Evolutionary conservation across 2,888 invertebrate species (phyloP).

Genomic region (Ichneumon xanthorius): DNA sequence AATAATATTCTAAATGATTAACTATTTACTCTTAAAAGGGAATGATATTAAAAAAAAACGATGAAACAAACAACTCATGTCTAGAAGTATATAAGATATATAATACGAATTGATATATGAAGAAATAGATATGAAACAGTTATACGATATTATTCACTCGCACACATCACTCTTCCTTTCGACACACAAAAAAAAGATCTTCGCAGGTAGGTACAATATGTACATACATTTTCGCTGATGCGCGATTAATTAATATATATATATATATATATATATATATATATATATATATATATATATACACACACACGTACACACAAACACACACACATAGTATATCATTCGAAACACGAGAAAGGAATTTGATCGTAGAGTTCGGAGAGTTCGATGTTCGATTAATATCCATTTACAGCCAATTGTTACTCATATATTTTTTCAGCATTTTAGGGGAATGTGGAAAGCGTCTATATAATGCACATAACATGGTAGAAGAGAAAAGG

Average conservation of each 20-base stretch:
- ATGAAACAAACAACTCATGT: constrained; percentile 51
- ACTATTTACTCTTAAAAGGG: constrained; percentile 48
- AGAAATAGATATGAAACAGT: constrained; percentile 42
- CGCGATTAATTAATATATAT: constrained; percentile 24
- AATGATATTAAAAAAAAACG: constrained; percentile 62
- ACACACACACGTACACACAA: neutral
- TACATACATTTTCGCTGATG: constrained; percentile 46
- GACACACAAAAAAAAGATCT: constrained; percentile 40
- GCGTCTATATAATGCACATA: constrained; percentile 16
- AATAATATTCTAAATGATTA: constrained; percentile 81
- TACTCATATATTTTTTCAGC: constrained; percentile 38
- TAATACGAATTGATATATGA: constrained; percentile 53
- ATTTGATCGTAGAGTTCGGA: constrained; percentile 21
- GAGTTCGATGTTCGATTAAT: constrained; percentile 21
- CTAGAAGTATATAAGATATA: constrained; percentile 72
- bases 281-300: neutral
- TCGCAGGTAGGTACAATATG: constrained; percentile 56
- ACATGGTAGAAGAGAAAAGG: constrained; percentile 11
- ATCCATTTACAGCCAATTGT: constrained; percentile 19
- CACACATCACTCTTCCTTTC: constrained; percentile 49
- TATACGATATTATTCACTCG: constrained; percentile 50
- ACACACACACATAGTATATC: neutral
- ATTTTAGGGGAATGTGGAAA: constrained; percentile 21
- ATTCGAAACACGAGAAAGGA: constrained; percentile 19
- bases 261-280: neutral